Percentiles rank a stretch among this genome's conserved stretches.
Evolutionary conservation across 2,888 invertebrate genomes (phyloP).

Genomic region (Pherbina coryleti): DNA sequence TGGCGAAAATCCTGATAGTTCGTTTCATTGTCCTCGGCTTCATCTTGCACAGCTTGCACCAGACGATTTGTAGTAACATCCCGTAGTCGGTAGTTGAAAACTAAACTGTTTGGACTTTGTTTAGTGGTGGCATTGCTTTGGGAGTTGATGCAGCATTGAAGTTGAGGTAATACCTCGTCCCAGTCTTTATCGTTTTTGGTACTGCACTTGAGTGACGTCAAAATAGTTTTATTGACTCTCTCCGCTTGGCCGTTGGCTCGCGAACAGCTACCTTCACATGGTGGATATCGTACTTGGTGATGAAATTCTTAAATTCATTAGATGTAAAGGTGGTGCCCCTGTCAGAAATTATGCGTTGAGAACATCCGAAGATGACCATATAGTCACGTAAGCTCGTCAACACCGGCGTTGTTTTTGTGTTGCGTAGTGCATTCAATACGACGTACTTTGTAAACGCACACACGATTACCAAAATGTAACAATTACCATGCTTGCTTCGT

Average conservation of each 20-base stretch:
- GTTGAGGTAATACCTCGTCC: conserved; percentile 28
- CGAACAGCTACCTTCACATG: conserved; percentile 50
- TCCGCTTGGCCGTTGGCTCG: conserved; percentile 37
- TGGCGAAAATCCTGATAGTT: background rate
- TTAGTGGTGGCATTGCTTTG: conserved; percentile 34
- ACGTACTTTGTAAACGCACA: conserved; percentile 47
- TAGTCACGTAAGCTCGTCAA: conserved; percentile 34
- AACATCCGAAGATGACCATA: conserved; percentile 37
- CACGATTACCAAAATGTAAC: conserved; percentile 39
- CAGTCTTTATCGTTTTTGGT: conserved; percentile 29
- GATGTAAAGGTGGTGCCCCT: conserved; percentile 43
- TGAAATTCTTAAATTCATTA: conserved; percentile 46
- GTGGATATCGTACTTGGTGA: conserved; percentile 42
- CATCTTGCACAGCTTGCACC: background rate
- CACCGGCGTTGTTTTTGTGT: conserved; percentile 20
- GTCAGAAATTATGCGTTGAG: conserved; percentile 33
- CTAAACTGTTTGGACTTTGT: conserved; percentile 40
- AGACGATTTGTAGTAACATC: conserved; percentile 38
- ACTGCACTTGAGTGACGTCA: background rate
- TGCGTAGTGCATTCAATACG: conserved; percentile 41
- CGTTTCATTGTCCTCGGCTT: background rate
- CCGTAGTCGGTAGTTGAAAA: conserved; percentile 36
- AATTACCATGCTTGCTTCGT: conserved; percentile 41
- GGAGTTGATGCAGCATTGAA: conserved; percentile 42
- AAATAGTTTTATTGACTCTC: conserved; percentile 28